Evolutionary conservation across 2,888 invertebrate genomes (phyloP).

Genomic region (Mystacides longicornis): DNA sequence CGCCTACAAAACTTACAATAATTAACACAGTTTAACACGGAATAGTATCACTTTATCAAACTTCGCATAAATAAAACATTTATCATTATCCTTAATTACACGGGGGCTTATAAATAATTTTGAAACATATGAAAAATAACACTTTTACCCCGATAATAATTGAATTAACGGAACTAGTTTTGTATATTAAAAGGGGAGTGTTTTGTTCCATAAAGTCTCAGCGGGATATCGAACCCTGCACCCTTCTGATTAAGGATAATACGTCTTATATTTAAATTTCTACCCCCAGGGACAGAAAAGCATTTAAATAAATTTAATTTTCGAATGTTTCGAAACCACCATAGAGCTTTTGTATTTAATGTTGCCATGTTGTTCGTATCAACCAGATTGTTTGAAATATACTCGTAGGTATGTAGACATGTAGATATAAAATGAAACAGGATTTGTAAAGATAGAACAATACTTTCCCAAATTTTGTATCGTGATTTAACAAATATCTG

Average conservation of each 20-base stretch:
- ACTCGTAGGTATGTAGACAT: neutral
- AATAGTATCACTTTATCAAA: neutral
- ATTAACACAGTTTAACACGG: neutral
- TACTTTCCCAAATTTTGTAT: no score
- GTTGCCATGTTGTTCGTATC: no score
- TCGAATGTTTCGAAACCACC: conserved; percentile 24
- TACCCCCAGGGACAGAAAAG: conserved; percentile 22
- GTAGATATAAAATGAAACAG: neutral
- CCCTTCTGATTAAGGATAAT: conserved; percentile 10
- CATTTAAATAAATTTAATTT: conserved; percentile 27
- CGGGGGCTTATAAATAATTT: conserved; percentile 1
- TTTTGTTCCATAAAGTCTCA: conserved; percentile 6
- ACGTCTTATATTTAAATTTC: conserved; percentile 23
- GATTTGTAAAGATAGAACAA: no score
- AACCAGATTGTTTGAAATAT: no score
- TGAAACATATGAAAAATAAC: conserved; percentile 9
- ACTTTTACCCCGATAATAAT: conserved; percentile 9
- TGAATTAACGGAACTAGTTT: conserved; percentile 15
- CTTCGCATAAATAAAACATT: conserved; percentile 1
- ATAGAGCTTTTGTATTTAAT: no score
- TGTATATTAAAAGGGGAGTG: conserved; percentile 7
- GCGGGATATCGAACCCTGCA: conserved; percentile 14
- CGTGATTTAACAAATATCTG: no score
- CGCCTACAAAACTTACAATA: no score
- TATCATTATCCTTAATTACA: conserved; percentile 1